These are phyloP conservation scores for Zoroaster sp. DNA, from an alignment of 53 echinoderm and acorn worm species.

Conservation along the genomic window DNA sequence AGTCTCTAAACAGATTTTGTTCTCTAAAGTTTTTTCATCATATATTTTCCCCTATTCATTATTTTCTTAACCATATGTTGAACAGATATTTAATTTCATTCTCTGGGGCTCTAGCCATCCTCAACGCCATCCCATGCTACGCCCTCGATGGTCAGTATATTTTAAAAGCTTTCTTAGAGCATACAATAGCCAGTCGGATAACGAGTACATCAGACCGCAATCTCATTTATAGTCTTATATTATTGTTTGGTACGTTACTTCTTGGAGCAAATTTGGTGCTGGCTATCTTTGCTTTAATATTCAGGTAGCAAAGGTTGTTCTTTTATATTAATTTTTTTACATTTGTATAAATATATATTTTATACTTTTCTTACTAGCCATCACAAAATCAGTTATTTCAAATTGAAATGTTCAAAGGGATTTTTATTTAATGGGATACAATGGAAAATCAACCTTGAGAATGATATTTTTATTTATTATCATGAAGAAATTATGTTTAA, in stretches of 20 bases:
- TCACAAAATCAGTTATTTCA: background rate
- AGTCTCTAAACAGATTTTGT: no score
- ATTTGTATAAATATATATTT: background rate
- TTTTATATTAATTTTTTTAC: background rate
- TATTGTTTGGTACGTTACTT: constrained; percentile 89
- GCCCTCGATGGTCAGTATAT: constrained; percentile 97
- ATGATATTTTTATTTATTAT: no score
- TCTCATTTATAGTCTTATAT: constrained; percentile 66
- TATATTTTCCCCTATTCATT: background rate
- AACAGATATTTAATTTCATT: constrained; percentile 94
- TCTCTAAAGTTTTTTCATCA: background rate
- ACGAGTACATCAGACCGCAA: constrained; percentile 81
- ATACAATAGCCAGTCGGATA: constrained; percentile 61
- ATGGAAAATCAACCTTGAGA: no score
- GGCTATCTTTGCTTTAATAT: constrained; percentile 78
- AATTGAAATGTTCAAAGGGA: no score
- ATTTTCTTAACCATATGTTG: constrained; percentile 34
- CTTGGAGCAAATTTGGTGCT: constrained; percentile 84
- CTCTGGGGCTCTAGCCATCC: constrained; percentile 93
- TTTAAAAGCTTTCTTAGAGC: constrained; percentile 82
- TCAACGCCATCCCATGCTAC: constrained; percentile 93
- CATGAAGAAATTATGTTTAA: no score
- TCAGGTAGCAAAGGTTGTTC: constrained; percentile 63
- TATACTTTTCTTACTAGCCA: background rate
- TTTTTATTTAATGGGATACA: no score